phyloP scores from a whole-genome alignment of 2,797 vertebrate genomes.

The Rhynchonycteris naso region DNA sequence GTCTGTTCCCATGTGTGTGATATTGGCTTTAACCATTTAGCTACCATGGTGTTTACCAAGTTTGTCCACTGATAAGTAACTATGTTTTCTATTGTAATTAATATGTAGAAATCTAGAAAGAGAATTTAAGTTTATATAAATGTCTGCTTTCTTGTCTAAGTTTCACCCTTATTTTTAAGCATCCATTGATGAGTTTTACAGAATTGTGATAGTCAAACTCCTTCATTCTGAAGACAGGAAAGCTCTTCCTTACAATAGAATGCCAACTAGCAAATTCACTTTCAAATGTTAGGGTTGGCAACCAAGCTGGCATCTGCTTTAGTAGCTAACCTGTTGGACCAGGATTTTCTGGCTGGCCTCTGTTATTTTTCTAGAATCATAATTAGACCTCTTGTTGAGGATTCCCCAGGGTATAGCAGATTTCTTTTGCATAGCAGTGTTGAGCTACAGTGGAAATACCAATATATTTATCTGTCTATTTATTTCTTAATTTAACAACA shows the following conservation, averaged over 20 bases:
- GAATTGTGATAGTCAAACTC: not conserved
- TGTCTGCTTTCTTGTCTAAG: not conserved
- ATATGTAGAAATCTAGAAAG: not conserved
- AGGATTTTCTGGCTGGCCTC: constrained; percentile 1
- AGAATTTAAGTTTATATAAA: not conserved
- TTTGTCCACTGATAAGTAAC: constrained; percentile 13
- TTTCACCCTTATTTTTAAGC: not conserved
- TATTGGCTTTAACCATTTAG: constrained; percentile 7
- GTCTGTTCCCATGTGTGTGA: constrained; percentile 25
- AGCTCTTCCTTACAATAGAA: not conserved
- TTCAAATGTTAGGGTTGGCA: constrained; percentile 20
- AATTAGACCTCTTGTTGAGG: constrained; percentile 10
- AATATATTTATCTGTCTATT: not conserved
- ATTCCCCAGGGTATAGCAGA: not conserved
- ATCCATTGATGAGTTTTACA: not conserved
- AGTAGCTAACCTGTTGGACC: not conserved
- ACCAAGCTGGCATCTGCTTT: not conserved
- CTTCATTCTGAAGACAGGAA: constrained; percentile 17
- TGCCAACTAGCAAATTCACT: constrained; percentile 15
- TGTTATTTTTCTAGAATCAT: constrained; percentile 23
- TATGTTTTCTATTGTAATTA: constrained; percentile 1
- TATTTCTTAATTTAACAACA: not conserved
- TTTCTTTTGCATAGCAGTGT: not conserved
- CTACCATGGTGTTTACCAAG: not conserved
- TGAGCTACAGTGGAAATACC: not conserved